phyloP scores from a whole-genome alignment of 2,113 vertebrate genomes.

The Terrapene triunguis region DNA sequence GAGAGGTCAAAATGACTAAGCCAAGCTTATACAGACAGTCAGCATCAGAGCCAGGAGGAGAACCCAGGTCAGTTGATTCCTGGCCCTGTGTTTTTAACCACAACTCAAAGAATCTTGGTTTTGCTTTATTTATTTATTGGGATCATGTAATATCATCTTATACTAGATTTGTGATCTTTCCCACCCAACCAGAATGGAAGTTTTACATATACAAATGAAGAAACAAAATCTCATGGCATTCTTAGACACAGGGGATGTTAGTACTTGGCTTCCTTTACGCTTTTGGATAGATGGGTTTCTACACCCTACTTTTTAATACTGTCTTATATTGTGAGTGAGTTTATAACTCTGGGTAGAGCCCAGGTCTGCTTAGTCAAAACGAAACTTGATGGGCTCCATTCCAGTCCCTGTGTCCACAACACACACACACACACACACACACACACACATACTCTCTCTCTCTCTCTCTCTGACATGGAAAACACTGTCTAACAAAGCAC shows the following conservation, averaged over 20 bases:
- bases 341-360: background rate
- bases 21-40: background rate
- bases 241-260: background rate
- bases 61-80: background rate
- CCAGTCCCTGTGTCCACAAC: background rate
- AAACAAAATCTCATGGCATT: background rate
- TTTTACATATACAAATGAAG: background rate
- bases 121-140: background rate
- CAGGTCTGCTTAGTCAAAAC: background rate
- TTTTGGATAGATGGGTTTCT: background rate
- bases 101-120: background rate
- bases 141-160: rapidly evolving
- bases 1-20: background rate
- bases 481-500: background rate
- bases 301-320: background rate
- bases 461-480: background rate
- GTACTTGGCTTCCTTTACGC: too few species aligned
- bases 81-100: background rate
- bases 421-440: too few species aligned
- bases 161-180: background rate
- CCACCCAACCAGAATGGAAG: background rate
- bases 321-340: background rate
- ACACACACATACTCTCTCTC: too few species aligned
- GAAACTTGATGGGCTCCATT: background rate
- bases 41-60: background rate